Percentiles rank a stretch among this genome's conserved stretches.
phyloP scores from a whole-genome alignment of 2,113 vertebrate species.

The Bujurquina vittata region DNA sequence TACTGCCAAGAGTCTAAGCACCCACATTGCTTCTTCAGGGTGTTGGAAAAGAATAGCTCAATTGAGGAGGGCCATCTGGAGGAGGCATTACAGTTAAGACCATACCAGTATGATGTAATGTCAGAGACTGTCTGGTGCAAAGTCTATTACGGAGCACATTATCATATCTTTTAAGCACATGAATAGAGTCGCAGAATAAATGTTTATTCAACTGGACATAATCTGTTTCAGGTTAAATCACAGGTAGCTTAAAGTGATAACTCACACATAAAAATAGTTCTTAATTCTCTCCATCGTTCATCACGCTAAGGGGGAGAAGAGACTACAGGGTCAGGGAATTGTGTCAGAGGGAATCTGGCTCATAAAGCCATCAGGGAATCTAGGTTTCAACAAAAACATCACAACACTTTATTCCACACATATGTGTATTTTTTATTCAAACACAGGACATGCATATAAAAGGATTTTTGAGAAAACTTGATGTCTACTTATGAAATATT shows the following conservation, averaged over 20 bases:
- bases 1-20: constrained; percentile 52
- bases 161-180: neutral
- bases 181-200: neutral
- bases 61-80: constrained; percentile 70
- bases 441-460: neutral
- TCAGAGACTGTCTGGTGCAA: constrained; percentile 17
- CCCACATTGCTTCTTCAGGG: constrained; percentile 43
- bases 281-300: neutral
- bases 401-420: neutral
- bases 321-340: neutral
- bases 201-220: neutral
- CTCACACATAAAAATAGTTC: neutral
- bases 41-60: constrained; percentile 53
- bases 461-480: neutral
- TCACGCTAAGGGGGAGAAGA: neutral
- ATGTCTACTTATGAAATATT: neutral
- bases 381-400: constrained; percentile 22
- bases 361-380: neutral
- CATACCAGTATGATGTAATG: constrained; percentile 8
- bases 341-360: neutral
- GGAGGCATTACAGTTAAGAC: constrained; percentile 53
- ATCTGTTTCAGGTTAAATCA: neutral
- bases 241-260: neutral
- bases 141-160: neutral
- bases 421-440: neutral